These are phyloP conservation scores for Dipodomys ordii DNA, from an alignment of 2,113 vertebrate genomes.

Conservation along the genomic window DNA sequence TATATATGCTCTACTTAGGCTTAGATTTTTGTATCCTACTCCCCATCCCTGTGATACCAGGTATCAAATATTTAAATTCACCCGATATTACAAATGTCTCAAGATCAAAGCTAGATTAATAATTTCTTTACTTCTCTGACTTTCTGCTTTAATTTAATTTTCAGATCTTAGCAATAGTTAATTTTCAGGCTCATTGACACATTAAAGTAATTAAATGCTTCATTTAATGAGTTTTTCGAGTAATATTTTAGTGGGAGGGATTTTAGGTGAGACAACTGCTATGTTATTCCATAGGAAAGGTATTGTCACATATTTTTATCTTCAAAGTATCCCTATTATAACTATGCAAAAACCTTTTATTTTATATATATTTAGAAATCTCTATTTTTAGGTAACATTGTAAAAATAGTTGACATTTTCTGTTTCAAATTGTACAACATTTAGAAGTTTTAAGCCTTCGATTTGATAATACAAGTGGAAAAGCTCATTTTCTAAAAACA, in stretches of 20 bases:
- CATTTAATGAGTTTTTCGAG: neutral
- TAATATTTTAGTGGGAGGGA: neutral
- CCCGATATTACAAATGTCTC: slow-evolving; percentile 27
- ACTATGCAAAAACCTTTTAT: neutral
- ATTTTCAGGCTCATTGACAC: slow-evolving; percentile 40
- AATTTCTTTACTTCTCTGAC: slow-evolving; percentile 34
- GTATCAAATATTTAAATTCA: neutral
- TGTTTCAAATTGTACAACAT: neutral
- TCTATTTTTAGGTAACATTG: slow-evolving; percentile 14
- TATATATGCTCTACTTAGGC: neutral
- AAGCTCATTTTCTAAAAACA: slow-evolving; percentile 18
- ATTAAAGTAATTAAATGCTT: slow-evolving; percentile 46
- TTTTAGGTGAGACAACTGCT: neutral
- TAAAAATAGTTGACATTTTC: slow-evolving; percentile 23
- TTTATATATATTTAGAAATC: neutral
- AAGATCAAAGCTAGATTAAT: slow-evolving; percentile 35
- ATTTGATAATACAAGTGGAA: slow-evolving; percentile 29
- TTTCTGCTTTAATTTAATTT: slow-evolving; percentile 52
- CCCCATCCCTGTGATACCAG: neutral
- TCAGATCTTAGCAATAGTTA: neutral
- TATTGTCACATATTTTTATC: slow-evolving; percentile 24
- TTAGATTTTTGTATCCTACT: neutral
- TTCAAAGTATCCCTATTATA: neutral
- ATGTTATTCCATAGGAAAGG: neutral
- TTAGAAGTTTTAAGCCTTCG: neutral